Evolutionary conservation across 1,140 invertebrate species (phyloP).

Genomic region (Apocrypta bakeri): DNA sequence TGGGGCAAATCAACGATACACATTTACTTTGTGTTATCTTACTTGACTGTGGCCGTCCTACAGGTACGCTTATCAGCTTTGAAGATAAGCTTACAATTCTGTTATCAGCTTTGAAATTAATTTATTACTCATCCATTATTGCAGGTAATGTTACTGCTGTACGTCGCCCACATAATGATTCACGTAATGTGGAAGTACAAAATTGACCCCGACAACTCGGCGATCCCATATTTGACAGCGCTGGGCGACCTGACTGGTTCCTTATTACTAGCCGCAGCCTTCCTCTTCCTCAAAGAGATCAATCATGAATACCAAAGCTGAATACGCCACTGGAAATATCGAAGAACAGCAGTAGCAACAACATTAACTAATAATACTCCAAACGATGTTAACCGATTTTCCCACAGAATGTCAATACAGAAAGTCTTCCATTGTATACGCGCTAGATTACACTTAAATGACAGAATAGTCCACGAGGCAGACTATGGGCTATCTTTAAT

Average conservation of each 20-base stretch:
- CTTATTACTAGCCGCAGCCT: constrained; percentile 88
- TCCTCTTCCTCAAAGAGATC: constrained; percentile 80
- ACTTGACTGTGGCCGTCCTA: constrained; percentile 80
- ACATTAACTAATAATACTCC: no score
- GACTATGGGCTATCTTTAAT: no score
- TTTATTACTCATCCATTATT: constrained; percentile 56
- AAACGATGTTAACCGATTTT: no score
- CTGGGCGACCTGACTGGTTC: constrained; percentile 95
- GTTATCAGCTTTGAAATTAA: no score
- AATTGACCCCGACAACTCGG: constrained; percentile 97
- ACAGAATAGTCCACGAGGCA: no score
- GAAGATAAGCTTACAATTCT: no score
- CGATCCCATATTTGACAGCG: constrained; percentile 96
- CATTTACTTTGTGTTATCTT: constrained; percentile 79
- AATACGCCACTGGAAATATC: no score
- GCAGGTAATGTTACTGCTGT: constrained; percentile 86
- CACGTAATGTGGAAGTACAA: constrained; percentile 92
- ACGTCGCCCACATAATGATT: constrained; percentile 90
- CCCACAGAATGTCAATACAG: no score
- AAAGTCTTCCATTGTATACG: no score
- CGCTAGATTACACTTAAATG: no score
- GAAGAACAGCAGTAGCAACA: no score
- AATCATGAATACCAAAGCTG: constrained; percentile 56
- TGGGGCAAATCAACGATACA: constrained; percentile 77
- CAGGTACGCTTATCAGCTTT: constrained; percentile 74